phyloP scores from a whole-genome alignment of 2,113 vertebrate genomes.

The Danio rerio region GRCz12tu NC_133179.1:3252001-3252500 shows the following conservation, averaged over 20 bases:
- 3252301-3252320: constrained; percentile 48
- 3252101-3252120: constrained; percentile 23
- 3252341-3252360: constrained; percentile 28
- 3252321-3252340: constrained; percentile 50
- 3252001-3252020: too few relatives aligned
- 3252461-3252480: constrained; percentile 39
- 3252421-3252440: constrained; percentile 12
- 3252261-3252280: constrained; percentile 42
- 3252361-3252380: constrained; percentile 31
- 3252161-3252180: constrained; percentile 30
- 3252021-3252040: too few relatives aligned
- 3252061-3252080: constrained; percentile 6
- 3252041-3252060: neutral
- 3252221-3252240: neutral
- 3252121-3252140: constrained; percentile 30
- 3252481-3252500: constrained; percentile 30
- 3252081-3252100: neutral
- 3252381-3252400: constrained; percentile 15
- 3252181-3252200: constrained; percentile 15
- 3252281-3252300: constrained; percentile 21
- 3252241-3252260: constrained; percentile 18
- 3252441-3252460: constrained; percentile 15
- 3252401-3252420: constrained; percentile 13
- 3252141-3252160: constrained; percentile 43
- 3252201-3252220: neutral